These are phyloP conservation scores for Caradrina clavipalpis DNA, from an alignment of 2,888 invertebrate species.

Conservation along the genomic window DNA sequence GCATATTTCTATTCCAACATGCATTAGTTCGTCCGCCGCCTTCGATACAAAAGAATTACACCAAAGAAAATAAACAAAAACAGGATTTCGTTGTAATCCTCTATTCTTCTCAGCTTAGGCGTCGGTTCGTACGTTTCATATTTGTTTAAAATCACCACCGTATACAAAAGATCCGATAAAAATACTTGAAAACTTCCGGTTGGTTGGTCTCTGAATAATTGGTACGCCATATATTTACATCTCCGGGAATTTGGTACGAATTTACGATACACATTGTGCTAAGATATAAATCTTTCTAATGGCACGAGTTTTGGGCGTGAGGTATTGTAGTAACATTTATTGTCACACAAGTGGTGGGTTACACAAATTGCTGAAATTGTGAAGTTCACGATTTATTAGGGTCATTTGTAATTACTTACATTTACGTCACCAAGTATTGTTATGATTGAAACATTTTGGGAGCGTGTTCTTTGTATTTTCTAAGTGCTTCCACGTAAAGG, in stretches of 20 bases:
- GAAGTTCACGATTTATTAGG: slow-evolving; percentile 69
- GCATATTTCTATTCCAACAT: slow-evolving; percentile 53
- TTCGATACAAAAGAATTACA: slow-evolving; percentile 82
- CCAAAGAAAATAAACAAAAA: slow-evolving; percentile 90
- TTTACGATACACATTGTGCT: slow-evolving; percentile 83
- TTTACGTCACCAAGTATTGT: slow-evolving; percentile 50
- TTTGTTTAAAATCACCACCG: slow-evolving; percentile 86
- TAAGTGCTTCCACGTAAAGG: slow-evolving; percentile 48
- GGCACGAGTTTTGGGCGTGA: slow-evolving; percentile 85
- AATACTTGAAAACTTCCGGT: slow-evolving; percentile 88
- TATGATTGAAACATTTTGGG: slow-evolving; percentile 47
- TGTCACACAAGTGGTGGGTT: slow-evolving; percentile 78
- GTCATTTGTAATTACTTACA: slow-evolving; percentile 64
- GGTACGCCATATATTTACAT: slow-evolving; percentile 87
- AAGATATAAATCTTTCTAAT: slow-evolving; percentile 86
- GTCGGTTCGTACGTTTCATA: slow-evolving; percentile 81
- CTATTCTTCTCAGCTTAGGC: slow-evolving; percentile 84
- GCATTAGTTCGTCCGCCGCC: slow-evolving; percentile 50
- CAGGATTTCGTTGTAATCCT: slow-evolving; percentile 89
- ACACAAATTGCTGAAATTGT: slow-evolving; percentile 62
- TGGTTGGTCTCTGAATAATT: slow-evolving; percentile 84
- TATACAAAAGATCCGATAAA: slow-evolving; percentile 83
- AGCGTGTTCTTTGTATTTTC: slow-evolving; percentile 31
- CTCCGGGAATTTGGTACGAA: slow-evolving; percentile 80
- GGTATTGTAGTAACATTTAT: slow-evolving; percentile 78